Evolutionary conservation across 2,888 invertebrate species (phyloP), one percentile per base, ranked within the genome.

Genomic region (Hypercompe scribonia): DNA sequence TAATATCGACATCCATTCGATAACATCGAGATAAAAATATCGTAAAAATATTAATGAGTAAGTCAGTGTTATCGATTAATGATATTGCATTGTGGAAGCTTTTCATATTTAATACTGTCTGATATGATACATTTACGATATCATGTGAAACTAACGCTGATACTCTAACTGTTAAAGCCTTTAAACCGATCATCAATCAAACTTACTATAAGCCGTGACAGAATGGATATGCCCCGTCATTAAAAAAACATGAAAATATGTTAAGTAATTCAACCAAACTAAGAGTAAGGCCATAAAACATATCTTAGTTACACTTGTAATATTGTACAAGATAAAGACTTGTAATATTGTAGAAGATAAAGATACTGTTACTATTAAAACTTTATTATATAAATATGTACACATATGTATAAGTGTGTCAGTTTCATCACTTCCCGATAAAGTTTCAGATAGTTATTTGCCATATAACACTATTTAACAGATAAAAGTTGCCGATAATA

Each of bases 1-100:
- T 67, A 50, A 64, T 58, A 64, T 74, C 71, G 68, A 71, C 46
- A 63, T 28, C 54, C n/a, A 54, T 58, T 28, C 34, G 50, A 54
- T 65, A 65, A 65, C 31, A 50, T 28, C n/a, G 24, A 28, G 36
- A 71, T 71, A 54, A 70, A 42, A 42, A 7, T 39, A 13, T 13
- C n/a, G n/a, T n/a, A n/a, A n/a, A n/a, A n/a, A n/a, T n/a, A n/a
- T 39, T 70, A 58, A 61, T 58, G 31, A 28, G 24, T 33, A 15
- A 69, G 39, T 24, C 2, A 31, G 10, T 70, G 8, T 36, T 65
- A 54, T 70, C 36, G 36, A 68, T 58, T 36, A 68, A 36, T 54
- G 36, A 31, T 28, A 31, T 24, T 28, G 18, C 13, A 21, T 67
- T 50, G 5, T 33, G 28, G 33, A 67, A 67, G 24, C 15, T 67